phyloP scores from a whole-genome alignment of 2,888 invertebrate genomes.

The Pteria penguin region DNA sequence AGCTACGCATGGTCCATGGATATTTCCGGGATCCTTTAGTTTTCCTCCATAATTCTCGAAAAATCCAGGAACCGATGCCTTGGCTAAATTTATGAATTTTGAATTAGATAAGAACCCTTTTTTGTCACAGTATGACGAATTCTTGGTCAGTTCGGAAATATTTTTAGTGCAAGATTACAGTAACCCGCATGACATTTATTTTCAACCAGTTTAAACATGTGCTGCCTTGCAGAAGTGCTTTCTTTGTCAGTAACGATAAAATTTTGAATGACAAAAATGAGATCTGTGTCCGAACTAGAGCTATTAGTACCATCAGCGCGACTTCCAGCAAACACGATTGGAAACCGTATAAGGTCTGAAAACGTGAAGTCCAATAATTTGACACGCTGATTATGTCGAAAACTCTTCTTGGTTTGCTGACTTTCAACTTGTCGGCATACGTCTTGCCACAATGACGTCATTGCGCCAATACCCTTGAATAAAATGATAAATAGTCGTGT shows the following conservation, averaged over 20 bases:
- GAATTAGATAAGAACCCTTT: not conserved
- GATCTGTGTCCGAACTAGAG: not conserved
- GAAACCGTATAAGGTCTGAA: not conserved
- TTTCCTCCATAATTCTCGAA: not conserved
- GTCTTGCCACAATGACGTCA: too few species aligned
- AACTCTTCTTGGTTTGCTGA: not conserved
- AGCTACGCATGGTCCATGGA: not conserved
- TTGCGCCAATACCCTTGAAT: too few species aligned
- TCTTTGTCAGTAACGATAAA: not conserved
- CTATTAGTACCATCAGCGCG: not conserved
- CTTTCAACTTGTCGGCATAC: too few species aligned
- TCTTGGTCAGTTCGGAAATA: too few species aligned
- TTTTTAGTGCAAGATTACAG: too few species aligned
- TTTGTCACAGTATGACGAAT: too few species aligned
- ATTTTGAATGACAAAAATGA: not conserved
- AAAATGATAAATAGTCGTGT: too few species aligned
- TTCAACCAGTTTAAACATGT: not conserved
- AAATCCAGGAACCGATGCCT: not conserved
- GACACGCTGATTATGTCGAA: not conserved
- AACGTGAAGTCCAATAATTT: not conserved
- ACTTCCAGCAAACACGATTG: not conserved
- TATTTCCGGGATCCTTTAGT: not conserved
- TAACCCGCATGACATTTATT: not conserved
- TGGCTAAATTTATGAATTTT: not conserved
- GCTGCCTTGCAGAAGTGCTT: not conserved